These are phyloP conservation scores for Dendropsophus ebraccatus DNA, from an alignment of 2,113 vertebrate genomes.

Conservation along the genomic window DNA sequence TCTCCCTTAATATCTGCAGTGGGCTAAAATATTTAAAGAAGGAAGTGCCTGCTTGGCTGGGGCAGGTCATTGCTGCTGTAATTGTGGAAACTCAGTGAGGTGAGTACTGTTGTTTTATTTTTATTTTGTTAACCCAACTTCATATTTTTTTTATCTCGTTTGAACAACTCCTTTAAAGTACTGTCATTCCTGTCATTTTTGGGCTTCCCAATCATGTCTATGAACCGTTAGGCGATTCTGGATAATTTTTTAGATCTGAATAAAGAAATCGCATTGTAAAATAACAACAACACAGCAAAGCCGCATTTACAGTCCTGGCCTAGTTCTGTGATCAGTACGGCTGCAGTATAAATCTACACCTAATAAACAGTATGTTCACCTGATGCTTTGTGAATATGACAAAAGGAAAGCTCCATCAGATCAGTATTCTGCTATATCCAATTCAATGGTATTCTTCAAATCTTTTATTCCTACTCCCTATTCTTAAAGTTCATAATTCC, in stretches of 20 bases:
- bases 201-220: not conserved
- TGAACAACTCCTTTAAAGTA: too few species aligned
- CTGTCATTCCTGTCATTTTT: not conserved
- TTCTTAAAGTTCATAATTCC: not conserved
- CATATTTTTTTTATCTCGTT: too few species aligned
- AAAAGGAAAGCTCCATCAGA: not conserved
- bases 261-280: not conserved
- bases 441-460: not conserved
- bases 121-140: too few species aligned
- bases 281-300: not conserved
- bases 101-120: too few species aligned
- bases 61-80: too few species aligned
- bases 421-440: not conserved
- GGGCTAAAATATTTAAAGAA: too few species aligned
- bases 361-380: not conserved
- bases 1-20: too few species aligned
- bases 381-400: not conserved
- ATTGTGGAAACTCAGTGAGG: too few species aligned
- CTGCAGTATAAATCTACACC: not conserved
- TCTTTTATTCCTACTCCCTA: not conserved
- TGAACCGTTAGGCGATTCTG: not conserved
- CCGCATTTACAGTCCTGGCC: not conserved
- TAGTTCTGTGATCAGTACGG: not conserved
- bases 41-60: too few species aligned
- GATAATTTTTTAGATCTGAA: not conserved